phyloP scores from a whole-genome alignment of 2,113 vertebrate genomes.

The Falcunculus frontatus region DNA sequence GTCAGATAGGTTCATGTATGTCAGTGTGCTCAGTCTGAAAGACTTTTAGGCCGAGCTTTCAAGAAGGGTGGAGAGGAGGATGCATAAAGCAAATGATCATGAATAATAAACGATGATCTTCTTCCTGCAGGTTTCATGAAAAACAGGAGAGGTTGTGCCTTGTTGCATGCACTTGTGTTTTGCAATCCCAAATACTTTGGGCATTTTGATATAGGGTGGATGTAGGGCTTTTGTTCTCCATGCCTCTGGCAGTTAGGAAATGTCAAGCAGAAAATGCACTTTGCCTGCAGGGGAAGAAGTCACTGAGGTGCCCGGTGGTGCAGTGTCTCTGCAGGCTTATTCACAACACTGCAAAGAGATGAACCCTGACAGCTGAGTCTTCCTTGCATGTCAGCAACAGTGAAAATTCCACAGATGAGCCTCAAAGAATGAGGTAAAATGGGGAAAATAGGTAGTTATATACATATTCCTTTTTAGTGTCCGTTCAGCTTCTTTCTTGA shows the following conservation, averaged over 20 bases:
- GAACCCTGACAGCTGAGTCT: slow-evolving; percentile 12
- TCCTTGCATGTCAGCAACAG: background rate
- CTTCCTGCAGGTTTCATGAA: background rate
- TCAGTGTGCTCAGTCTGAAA: background rate
- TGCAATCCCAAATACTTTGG: background rate
- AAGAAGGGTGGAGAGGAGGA: background rate
- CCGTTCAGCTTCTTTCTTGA: background rate
- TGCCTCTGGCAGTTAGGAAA: slow-evolving; percentile 28
- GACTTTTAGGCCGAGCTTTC: background rate
- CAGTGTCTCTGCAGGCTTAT: background rate
- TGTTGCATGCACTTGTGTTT: background rate
- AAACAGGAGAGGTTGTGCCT: background rate
- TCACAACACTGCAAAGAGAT: background rate
- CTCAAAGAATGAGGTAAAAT: background rate
- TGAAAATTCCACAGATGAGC: background rate
- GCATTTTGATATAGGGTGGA: background rate
- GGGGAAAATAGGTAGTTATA: background rate
- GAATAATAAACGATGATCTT: slow-evolving; percentile 1
- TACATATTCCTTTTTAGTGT: background rate
- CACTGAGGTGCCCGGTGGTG: background rate
- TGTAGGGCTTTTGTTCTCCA: background rate
- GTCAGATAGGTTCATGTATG: background rate
- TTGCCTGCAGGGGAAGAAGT: slow-evolving; percentile 20
- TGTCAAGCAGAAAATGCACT: slow-evolving; percentile 63
- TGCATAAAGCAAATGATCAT: background rate